Evolutionary conservation across 2,888 invertebrate genomes (phyloP).

Genomic region (Drosophila peninsularis): DNA sequence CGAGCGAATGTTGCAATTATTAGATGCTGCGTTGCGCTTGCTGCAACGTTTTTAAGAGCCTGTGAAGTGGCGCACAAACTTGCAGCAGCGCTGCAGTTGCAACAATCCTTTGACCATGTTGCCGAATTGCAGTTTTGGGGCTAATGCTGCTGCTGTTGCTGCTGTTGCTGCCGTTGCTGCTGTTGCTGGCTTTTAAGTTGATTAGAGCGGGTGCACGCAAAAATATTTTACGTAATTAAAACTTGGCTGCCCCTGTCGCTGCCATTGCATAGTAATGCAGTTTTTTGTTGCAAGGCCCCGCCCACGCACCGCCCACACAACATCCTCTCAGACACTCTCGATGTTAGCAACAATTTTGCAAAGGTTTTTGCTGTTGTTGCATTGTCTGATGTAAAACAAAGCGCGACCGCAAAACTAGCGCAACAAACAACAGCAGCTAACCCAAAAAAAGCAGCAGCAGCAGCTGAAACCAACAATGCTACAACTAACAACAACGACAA

Average conservation of each 20-base stretch:
- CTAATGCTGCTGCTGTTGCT: slow-evolving; percentile 5
- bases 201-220: slow-evolving; percentile 71
- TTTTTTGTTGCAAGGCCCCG: slow-evolving; percentile 39
- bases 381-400: slow-evolving; percentile 71
- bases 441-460: slow-evolving; percentile 8
- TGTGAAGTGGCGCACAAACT: slow-evolving; percentile 34
- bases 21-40: slow-evolving; percentile 39
- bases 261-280: slow-evolving; percentile 62
- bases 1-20: slow-evolving; percentile 55
- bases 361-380: slow-evolving; percentile 40
- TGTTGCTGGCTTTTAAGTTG: slow-evolving; percentile 69
- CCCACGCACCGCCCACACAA: not conserved
- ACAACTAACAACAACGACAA: slow-evolving; percentile 30
- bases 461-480: slow-evolving; percentile 40
- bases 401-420: slow-evolving; percentile 71
- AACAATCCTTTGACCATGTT: slow-evolving; percentile 57
- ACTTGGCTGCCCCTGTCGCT: slow-evolving; percentile 62
- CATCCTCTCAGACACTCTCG: not conserved
- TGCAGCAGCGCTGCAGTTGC: slow-evolving; percentile 39
- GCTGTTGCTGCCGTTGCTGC: slow-evolving; percentile 1
- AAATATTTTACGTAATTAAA: slow-evolving; percentile 80
- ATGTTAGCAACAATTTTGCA: slow-evolving; percentile 54
- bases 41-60: slow-evolving; percentile 47
- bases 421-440: slow-evolving; percentile 64
- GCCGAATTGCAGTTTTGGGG: slow-evolving; percentile 69